Evolutionary conservation across 2,113 vertebrate species (phyloP).

Genomic region (Osmerus eperlanus): DNA sequence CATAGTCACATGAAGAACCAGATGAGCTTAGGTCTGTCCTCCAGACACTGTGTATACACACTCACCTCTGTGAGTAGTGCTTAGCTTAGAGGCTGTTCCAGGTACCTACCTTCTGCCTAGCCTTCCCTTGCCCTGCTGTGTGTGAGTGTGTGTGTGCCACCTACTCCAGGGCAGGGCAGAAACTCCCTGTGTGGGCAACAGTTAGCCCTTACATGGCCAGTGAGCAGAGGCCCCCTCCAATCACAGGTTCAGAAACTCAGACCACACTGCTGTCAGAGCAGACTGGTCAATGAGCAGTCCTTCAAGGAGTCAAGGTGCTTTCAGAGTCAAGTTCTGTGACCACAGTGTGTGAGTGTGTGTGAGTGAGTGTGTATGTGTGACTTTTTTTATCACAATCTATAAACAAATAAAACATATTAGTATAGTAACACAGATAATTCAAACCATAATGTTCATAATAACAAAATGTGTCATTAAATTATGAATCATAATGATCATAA

Average conservation of each 20-base stretch:
- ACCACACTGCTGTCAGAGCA: conserved; percentile 68
- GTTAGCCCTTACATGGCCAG: conserved; percentile 68
- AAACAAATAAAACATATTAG: not conserved
- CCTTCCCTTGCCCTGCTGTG: not conserved
- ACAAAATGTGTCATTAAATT: not conserved
- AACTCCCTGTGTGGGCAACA: conserved; percentile 48
- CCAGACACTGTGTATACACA: conserved; percentile 49
- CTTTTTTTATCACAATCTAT: not conserved
- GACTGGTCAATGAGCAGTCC: conserved; percentile 61
- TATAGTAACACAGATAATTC: not conserved
- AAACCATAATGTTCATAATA: not conserved
- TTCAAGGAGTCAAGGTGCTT: conserved; percentile 58
- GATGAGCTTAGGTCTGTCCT: conserved; percentile 45
- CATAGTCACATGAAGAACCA: conserved; percentile 29
- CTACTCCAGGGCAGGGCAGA: conserved; percentile 54
- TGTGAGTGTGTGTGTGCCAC: conserved; percentile 19
- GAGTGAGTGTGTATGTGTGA: not conserved
- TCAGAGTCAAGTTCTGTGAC: conserved; percentile 17
- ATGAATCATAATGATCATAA: not conserved
- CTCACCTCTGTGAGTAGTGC: conserved; percentile 51
- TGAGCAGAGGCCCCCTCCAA: conserved; percentile 67
- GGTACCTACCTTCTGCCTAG: conserved; percentile 7
- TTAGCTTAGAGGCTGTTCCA: conserved; percentile 54
- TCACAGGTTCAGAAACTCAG: conserved; percentile 62
- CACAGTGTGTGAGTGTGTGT: conserved; percentile 14